These are phyloP conservation scores for Pipistrellus kuhlii DNA, from an alignment of 2,797 vertebrate genomes.

Conservation along the genomic window DNA sequence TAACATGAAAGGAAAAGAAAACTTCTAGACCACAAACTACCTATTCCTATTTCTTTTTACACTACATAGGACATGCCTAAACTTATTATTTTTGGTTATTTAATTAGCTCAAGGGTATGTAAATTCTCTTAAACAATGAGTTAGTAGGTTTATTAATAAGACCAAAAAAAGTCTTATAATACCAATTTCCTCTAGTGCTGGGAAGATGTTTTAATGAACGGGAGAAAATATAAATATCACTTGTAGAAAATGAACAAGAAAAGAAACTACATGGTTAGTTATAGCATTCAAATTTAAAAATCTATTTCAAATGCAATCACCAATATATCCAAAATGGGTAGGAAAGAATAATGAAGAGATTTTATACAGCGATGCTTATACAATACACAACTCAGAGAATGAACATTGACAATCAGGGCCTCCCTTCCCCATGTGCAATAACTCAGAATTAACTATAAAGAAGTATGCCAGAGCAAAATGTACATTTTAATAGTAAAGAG, in stretches of 20 bases:
- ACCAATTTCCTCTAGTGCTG: constrained; percentile 24
- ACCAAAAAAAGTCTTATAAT: neutral
- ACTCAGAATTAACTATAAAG: constrained; percentile 81
- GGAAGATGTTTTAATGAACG: constrained; percentile 29
- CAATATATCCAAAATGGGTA: constrained; percentile 62
- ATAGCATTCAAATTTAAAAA: constrained; percentile 55
- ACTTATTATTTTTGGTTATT: constrained; percentile 6
- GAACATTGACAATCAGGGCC: constrained; percentile 37
- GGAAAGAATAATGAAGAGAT: constrained; percentile 68
- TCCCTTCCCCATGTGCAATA: constrained; percentile 41
- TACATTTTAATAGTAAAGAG: constrained; percentile 82
- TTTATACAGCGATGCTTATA: constrained; percentile 66
- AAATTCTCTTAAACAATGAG: constrained; percentile 48
- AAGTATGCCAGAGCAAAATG: constrained; percentile 80
- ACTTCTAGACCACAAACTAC: neutral
- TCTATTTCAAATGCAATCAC: constrained; percentile 68
- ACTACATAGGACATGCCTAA: neutral
- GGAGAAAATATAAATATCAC: constrained; percentile 51
- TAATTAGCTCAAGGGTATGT: neutral
- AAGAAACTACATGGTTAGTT: constrained; percentile 23
- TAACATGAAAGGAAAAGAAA: constrained; percentile 25
- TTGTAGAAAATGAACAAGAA: constrained; percentile 58
- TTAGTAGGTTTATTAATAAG: constrained; percentile 19
- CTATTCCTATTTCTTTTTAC: neutral
- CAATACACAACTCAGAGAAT: constrained; percentile 69